phyloP scores from a whole-genome alignment of 2,888 invertebrate species.

The Ormyrus thymus region DNA sequence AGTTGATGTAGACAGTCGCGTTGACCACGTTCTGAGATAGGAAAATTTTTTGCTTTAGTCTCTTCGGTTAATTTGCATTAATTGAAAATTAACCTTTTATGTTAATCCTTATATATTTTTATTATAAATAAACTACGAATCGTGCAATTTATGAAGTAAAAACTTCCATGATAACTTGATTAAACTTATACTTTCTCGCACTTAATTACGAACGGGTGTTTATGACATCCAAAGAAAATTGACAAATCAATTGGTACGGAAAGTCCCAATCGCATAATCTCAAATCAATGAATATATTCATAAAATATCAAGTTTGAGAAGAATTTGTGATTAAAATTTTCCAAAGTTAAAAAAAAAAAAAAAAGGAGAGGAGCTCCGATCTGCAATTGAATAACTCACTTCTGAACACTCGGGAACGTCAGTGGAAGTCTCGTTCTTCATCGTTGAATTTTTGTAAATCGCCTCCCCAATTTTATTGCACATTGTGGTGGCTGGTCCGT shows the following conservation, averaged over 20 bases:
- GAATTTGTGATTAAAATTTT: no score
- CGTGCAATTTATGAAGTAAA: no score
- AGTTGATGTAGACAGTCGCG: conserved; percentile 81
- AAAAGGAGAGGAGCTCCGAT: no score
- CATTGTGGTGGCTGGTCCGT: conserved; percentile 55
- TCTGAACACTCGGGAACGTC: conserved; percentile 46
- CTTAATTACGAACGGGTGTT: no score
- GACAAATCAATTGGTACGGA: no score
- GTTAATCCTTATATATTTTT: no score
- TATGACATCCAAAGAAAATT: no score
- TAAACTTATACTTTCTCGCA: no score
- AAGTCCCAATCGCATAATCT: no score
- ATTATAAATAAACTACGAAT: no score
- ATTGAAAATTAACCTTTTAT: background rate
- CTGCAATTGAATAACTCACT: conserved; percentile 36
- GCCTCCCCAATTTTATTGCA: conserved; percentile 54
- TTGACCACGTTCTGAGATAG: conserved; percentile 71
- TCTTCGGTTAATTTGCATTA: background rate
- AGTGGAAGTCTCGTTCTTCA: conserved; percentile 18
- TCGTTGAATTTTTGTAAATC: conserved; percentile 36
- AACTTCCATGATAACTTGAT: no score
- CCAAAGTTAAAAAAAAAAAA: background rate
- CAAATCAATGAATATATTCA: background rate
- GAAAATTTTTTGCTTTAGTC: background rate
- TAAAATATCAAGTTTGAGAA: no score